These are phyloP conservation scores for Dolichomitus sp. DNA, from an alignment of 2,888 invertebrate genomes.

Conservation along the genomic window DNA sequence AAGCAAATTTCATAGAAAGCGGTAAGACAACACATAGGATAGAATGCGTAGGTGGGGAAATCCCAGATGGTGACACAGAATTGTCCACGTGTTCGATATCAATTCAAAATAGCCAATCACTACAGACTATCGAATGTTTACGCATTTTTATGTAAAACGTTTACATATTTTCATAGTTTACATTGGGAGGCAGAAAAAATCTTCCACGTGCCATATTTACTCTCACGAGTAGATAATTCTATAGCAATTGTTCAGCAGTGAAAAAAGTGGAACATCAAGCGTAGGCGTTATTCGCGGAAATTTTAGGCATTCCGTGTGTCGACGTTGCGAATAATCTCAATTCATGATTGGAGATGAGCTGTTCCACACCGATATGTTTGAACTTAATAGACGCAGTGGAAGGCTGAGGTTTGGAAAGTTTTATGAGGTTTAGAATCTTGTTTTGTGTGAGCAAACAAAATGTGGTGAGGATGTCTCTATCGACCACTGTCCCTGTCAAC, in stretches of 20 bases:
- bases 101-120: neutral
- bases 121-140: neutral
- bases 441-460: conserved; percentile 30
- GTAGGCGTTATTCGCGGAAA: conserved; percentile 21
- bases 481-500: conserved; percentile 26
- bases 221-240: neutral
- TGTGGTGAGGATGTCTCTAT: conserved; percentile 38
- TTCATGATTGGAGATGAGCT: conserved; percentile 7
- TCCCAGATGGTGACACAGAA: neutral
- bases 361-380: neutral
- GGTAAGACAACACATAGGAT: neutral
- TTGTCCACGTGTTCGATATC: conserved; percentile 10
- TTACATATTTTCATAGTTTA: neutral
- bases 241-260: neutral
- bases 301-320: conserved; percentile 8
- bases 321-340: neutral
- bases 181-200: neutral
- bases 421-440: conserved; percentile 38
- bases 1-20: neutral
- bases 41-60: neutral
- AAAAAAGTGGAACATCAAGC: neutral
- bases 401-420: conserved; percentile 33
- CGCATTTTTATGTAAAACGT: neutral
- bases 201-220: neutral
- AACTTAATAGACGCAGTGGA: neutral